Base-by-base conservation (phyloP, 1,140 invertebrate genomes). In the Drosophila insularis region DNA sequence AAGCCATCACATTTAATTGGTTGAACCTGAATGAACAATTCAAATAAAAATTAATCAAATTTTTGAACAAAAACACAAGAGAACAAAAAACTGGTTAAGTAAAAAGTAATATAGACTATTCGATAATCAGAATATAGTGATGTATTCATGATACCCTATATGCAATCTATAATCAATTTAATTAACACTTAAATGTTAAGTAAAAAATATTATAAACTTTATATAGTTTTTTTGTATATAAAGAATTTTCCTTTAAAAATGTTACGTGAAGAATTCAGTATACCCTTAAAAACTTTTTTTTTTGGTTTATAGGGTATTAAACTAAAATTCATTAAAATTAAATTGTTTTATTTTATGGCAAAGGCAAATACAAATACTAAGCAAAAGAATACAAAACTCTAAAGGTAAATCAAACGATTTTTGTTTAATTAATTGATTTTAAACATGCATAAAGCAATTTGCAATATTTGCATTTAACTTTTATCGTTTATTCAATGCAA, bases 21-120 rank as follows among this genome's bases (percentile, higher is more conserved):
- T 58, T 53, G 46, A 61, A 54, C 37, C 19, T 27, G 11, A 68
- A 84, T 76, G 43, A 80, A 82, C 79, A 72, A 66, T 69, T 21
- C 54, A 31, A 72, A 82, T 80, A 72, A 84, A 82, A 84, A 65
- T 80, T 72, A 80, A 84, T 84, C 65, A 80, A 85, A 80, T 80
- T 71, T 63, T 27, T 14, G 0, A 31, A 82, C 55, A 61, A 67
- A 31, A 46, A 31, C 27, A 70, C 63, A 70, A 68, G 54, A 59
- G 53, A 55, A 37, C 73, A 75, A 59, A 75, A 75, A 75, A 10
- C 14, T 13, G 1, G 27, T 6, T 5, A 27, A 27, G 7, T 8
- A 8, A 19, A 46, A 46, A 46, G 43, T 46, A 46, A 3, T 21
- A 50, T 21, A 4, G 3, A 46, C 19, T 46, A 8, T 19, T 7